Base-by-base conservation (phyloP, 1,140 invertebrate species). In the Schlechtendalia chinensis region DNA sequence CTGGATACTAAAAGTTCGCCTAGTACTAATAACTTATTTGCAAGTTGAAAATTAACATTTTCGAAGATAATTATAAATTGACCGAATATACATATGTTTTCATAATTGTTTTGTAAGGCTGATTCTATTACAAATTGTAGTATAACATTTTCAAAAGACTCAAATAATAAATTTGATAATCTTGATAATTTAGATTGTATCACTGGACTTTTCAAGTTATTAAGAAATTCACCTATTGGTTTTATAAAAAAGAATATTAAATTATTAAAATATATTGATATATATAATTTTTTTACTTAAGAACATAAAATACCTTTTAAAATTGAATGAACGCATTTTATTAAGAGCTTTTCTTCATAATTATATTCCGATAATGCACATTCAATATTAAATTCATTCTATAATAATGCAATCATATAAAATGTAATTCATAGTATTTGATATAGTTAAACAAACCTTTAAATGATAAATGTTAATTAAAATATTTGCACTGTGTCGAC, bases 381-480 rank as follows among this genome's bases (percentile, higher is more conserved):
- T 47, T 79, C 32, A 79, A 79, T 79, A 17, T 79, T 61, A 61
- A 61, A 79, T 22, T 79, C 75, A 59, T 50, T 59, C 75, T 61
- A 14, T 29, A 77, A 27, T 53, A 71, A 29, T 4, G 27, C 1
- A 67, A 53, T 72, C 53, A 54, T 19, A 32, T 32, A n/a, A 54
- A 29, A 53, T 19, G 2, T 53, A 27, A 22, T 53, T 27, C 19
- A 27, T 10, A 27, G 0, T 19, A 53, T 54, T 54, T 72, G 6
- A 19, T 29, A 32, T 54, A 54, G 10, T 54, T 53, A 19, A 29
- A 54, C 17, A 54, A 29, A 72, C 69, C 39, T 79, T 79, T 61
- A 79, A 61, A 63, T 63, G 17, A 47, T 63, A 54, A 50, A 79
- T 79, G 17, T 79, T 79, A 6, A 79, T 50, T 61, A 79, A 79